phyloP scores from a whole-genome alignment of 2,888 invertebrate species.

The Heliothis peltigera region DNA sequence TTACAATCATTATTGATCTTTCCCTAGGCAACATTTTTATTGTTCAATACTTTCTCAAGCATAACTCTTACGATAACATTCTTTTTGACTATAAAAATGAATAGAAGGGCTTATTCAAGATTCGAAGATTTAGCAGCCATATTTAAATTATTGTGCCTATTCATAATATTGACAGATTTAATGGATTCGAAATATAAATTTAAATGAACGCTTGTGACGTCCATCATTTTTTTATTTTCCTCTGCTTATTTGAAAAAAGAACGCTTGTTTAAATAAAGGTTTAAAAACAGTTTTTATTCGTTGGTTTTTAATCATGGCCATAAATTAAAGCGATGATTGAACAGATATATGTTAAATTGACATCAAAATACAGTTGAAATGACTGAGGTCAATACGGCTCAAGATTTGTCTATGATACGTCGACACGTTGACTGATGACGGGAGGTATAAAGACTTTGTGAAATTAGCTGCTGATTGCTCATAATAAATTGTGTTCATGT shows the following conservation, averaged over 20 bases:
- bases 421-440: conserved; percentile 44
- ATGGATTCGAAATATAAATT: conserved; percentile 8
- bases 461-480: conserved; percentile 27
- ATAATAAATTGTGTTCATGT: no score
- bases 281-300: background rate
- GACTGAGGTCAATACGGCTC: conserved; percentile 53
- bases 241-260: background rate
- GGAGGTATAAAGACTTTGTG: conserved; percentile 25
- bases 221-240: background rate
- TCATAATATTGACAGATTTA: conserved; percentile 11
- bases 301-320: no score
- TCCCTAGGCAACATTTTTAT: conserved; percentile 8
- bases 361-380: conserved; percentile 47
- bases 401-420: conserved; percentile 38
- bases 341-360: conserved; percentile 56
- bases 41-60: conserved; percentile 14
- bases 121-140: background rate
- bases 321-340: conserved; percentile 27
- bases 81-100: conserved; percentile 21
- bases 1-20: conserved; percentile 36
- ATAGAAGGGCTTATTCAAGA: conserved; percentile 11
- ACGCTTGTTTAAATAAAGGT: background rate
- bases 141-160: conserved; percentile 23
- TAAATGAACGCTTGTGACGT: conserved; percentile 2
- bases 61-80: conserved; percentile 10